Percentiles rank a stretch among this genome's conserved stretches.
These are phyloP conservation scores for Dryomyza anilis DNA, from an alignment of 2,888 invertebrate genomes.

Conservation along the genomic window DNA sequence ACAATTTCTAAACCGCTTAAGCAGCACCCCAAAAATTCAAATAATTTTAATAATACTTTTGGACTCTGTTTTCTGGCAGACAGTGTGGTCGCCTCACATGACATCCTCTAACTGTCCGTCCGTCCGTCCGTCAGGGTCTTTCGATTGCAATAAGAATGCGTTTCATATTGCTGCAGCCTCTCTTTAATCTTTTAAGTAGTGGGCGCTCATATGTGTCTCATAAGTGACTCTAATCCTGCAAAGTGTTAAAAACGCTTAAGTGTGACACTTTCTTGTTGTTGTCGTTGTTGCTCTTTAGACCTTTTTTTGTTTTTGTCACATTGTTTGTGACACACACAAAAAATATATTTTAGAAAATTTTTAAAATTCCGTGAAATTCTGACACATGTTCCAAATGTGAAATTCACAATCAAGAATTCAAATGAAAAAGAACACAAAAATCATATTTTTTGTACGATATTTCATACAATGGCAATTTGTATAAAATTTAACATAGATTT, in stretches of 20 bases:
- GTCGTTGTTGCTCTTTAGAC: conserved; percentile 1
- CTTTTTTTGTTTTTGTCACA: background rate
- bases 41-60: background rate
- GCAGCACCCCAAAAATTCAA: background rate
- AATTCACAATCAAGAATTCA: no score
- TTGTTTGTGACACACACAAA: no score
- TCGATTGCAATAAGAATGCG: background rate
- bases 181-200: conserved; percentile 30
- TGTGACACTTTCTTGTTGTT: conserved; percentile 30
- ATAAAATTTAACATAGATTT: no score
- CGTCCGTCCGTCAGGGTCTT: background rate
- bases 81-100: background rate
- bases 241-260: conserved; percentile 35
- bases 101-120: background rate
- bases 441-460: no score
- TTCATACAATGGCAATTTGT: no score
- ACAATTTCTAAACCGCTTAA: background rate
- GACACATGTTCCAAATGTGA: conserved; percentile 32
- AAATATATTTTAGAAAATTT: no score
- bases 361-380: conserved; percentile 22
- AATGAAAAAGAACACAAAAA: no score
- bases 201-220: conserved; percentile 20
- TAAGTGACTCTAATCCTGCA: conserved; percentile 4
- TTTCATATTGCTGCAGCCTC: background rate
- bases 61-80: no score